Evolutionary conservation across 2,113 vertebrate species (phyloP), one percentile per base, ranked within the genome.

Genomic region (Brachyhypopomus occidentalis): DNA sequence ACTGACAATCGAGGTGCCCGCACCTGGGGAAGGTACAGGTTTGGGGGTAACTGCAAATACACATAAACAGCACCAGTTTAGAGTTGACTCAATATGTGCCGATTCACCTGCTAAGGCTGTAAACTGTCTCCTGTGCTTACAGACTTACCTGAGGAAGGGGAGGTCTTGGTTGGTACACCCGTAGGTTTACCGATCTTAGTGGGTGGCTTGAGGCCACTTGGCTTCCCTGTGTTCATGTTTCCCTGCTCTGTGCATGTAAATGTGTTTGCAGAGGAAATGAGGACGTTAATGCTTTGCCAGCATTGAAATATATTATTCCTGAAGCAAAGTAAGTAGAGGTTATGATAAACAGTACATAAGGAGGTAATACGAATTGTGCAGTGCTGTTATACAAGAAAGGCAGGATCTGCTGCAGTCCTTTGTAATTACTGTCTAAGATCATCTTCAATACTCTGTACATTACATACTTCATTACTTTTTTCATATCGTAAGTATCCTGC

Each of bases 151-250:
- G 94, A 84, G 78, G 85, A 90, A 59, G 91, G 91, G 7, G 93
- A 88, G 12, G 93, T 89, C 91, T 94, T 97, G 80, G 92, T 22
- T 67, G 95, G 83, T 0, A 89, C 83, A 30, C 86, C 85, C 17
- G 95, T 90, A 1, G 95, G 94, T 84, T 96, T 97, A 27, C 90
- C 89, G 86, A 97, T 97, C 90, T 95, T 98, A 81, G 91, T 95
- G 30, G 97, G 97, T 75, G 95, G 95, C 84, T 98, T 99, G 23
- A 99, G 94, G 85, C 97, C 95, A 76, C 97, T 99, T 48, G 92
- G 94, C 78, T 97, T 98, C 17, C 94, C 92, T 85, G 95, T 89
- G 82, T 94, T 97, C 95, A 96, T 96, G 85, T 84, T 84, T 92
- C 85, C 78, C 72, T 67, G 63, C 63, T 72, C 75, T 80, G 78